Conservation (phyloP, 2,888 invertebrate species). For the Nesidiocoris tenuis region DNA sequence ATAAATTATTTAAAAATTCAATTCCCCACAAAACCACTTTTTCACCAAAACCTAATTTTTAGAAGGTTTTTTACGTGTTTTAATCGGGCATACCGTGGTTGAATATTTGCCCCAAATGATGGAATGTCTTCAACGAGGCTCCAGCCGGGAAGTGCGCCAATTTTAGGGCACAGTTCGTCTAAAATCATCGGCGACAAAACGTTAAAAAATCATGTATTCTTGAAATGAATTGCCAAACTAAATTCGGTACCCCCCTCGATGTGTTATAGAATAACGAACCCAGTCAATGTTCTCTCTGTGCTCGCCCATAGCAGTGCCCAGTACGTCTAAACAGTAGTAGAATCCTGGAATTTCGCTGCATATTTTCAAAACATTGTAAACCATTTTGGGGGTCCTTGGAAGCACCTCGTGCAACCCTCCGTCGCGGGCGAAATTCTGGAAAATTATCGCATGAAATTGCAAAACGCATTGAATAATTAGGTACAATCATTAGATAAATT, state of each 20-base stretch:
- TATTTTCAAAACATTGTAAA: background rate
- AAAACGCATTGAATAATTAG: too few relatives aligned
- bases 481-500: too few relatives aligned
- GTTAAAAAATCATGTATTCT: too few relatives aligned
- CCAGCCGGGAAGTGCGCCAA: slow-evolving; percentile 3
- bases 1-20: too few relatives aligned
- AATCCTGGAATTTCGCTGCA: background rate
- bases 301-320: background rate
- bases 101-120: background rate
- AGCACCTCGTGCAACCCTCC: background rate
- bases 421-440: background rate
- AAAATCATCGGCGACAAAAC: too few relatives aligned
- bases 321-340: background rate
- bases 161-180: background rate
- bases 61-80: too few relatives aligned
- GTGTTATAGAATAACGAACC: too few relatives aligned
- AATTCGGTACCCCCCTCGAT: too few relatives aligned
- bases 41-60: too few relatives aligned
- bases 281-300: background rate
- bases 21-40: too few relatives aligned
- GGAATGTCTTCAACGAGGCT: background rate
- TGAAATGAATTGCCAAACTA: too few relatives aligned
- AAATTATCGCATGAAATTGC: too few relatives aligned
- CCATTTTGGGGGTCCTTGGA: background rate
- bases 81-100: background rate